Evolutionary conservation across 2,888 invertebrate genomes (phyloP).

Genomic region (Halocaridina rubra): DNA sequence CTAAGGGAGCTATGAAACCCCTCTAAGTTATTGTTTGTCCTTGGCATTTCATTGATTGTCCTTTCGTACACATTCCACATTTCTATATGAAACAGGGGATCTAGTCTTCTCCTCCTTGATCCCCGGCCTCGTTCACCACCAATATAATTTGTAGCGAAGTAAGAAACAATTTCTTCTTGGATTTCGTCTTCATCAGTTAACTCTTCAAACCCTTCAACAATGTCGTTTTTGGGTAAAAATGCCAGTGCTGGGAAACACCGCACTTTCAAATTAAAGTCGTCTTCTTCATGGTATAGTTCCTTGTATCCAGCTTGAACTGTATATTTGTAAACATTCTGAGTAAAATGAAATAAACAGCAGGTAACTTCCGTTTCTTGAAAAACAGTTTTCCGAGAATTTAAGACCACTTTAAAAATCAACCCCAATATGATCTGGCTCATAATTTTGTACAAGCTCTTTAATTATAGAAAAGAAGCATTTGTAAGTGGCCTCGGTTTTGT

Average conservation of each 20-base stretch:
- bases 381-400: neutral
- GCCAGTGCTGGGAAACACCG: neutral
- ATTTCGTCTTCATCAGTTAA: neutral
- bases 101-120: neutral
- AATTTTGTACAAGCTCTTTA: neutral
- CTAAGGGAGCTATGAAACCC: no score
- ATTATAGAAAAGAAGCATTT: neutral
- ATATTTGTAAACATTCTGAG: neutral
- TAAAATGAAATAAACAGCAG: neutral
- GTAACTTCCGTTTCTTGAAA: neutral
- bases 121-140: neutral
- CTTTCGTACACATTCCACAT: no score
- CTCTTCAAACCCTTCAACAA: neutral
- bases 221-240: neutral
- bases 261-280: neutral
- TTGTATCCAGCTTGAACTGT: neutral
- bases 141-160: neutral
- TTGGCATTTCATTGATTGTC: no score
- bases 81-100: neutral
- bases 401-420: neutral
- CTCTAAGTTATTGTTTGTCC: no score
- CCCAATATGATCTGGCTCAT: neutral
- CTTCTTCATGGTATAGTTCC: neutral
- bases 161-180: neutral
- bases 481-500: neutral